Evolutionary conservation across 2,797 vertebrate genomes (phyloP).

Genomic region (Oryzias dopingdopingensis): DNA sequence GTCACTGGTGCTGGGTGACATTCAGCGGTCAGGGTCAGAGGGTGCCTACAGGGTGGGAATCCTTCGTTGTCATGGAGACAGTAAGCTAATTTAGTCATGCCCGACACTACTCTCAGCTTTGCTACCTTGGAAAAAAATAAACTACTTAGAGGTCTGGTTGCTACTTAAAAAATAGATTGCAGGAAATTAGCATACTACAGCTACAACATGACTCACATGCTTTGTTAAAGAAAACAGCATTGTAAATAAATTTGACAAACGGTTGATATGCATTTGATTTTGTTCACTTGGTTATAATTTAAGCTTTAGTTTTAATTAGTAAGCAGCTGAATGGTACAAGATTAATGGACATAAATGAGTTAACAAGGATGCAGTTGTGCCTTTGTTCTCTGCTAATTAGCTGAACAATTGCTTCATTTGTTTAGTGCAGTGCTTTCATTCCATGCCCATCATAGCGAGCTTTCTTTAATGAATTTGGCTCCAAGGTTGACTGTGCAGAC

Average conservation of each 20-base stretch:
- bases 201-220: conserved; percentile 28
- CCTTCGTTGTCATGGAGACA: conserved; percentile 89
- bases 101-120: neutral
- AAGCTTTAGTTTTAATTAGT: conserved; percentile 32
- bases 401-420: conserved; percentile 61
- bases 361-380: conserved; percentile 30
- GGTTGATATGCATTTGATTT: conserved; percentile 1
- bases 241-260: conserved; percentile 27
- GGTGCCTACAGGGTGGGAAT: conserved; percentile 89
- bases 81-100: conserved; percentile 76
- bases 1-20: conserved; percentile 87
- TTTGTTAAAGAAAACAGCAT: conserved; percentile 34
- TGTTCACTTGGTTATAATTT: conserved; percentile 50
- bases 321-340: conserved; percentile 29
- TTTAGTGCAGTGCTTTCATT: conserved; percentile 51
- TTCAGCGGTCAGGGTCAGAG: conserved; percentile 84
- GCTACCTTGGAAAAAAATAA: too few relatives aligned
- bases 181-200: conserved; percentile 24
- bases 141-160: neutral
- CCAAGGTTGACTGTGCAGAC: conserved; percentile 10
- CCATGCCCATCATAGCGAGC: conserved; percentile 37
- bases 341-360: conserved; percentile 57
- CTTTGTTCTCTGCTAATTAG: conserved; percentile 60
- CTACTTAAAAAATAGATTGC: conserved; percentile 10
- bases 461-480: conserved; percentile 41